Conservation (phyloP, 2,113 vertebrate species). For the Leptocoma aspasia region DNA sequence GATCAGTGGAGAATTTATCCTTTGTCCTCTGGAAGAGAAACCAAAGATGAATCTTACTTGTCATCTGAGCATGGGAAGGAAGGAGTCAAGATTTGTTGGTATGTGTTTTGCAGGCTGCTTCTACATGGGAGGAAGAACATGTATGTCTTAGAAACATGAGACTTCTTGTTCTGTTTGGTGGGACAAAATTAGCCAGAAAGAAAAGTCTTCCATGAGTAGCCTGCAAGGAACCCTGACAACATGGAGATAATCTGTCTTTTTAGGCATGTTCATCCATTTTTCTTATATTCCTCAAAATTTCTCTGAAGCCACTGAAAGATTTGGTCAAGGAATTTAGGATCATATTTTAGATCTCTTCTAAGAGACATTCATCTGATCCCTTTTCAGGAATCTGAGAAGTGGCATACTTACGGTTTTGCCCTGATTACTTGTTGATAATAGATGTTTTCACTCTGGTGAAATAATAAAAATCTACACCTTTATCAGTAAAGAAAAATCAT, state of each 20-base stretch:
- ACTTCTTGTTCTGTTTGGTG: not conserved
- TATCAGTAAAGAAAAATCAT: not conserved
- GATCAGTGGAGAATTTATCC: not conserved
- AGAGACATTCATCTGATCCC: not conserved
- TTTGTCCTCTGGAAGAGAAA: not conserved
- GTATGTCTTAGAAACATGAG: not conserved
- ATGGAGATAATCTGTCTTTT: not conserved
- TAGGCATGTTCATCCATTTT: not conserved
- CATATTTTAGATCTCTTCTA: not conserved
- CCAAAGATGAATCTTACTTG: not conserved
- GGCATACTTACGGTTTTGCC: accelerated
- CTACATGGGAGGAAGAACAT: not conserved
- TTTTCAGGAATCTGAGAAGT: not conserved
- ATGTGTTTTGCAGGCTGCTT: not conserved
- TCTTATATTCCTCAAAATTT: not conserved
- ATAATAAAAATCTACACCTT: not conserved
- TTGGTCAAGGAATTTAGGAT: not conserved
- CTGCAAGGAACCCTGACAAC: not conserved
- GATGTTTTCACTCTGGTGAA: not conserved
- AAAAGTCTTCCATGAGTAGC: not conserved
- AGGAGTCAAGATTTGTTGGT: not conserved
- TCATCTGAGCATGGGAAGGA: not conserved
- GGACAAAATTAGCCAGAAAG: not conserved
- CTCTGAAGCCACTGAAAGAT: not conserved
- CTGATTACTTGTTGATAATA: not conserved